Conservation (phyloP, 2,797 vertebrate species). For the Silurus aristotelis region DNA sequence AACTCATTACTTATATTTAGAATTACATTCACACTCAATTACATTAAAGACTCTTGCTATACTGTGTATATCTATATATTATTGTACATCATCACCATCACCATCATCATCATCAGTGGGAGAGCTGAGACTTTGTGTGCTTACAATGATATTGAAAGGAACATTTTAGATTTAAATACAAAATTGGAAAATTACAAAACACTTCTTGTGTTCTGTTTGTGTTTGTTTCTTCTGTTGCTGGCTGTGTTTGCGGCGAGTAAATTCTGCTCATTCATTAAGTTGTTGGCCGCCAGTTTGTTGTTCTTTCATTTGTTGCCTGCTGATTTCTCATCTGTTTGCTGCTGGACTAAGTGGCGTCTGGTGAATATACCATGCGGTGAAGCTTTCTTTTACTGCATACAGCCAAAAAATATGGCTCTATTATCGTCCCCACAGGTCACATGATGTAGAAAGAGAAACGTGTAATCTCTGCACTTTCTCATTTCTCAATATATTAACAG, state of each 20-base stretch:
- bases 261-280: not conserved
- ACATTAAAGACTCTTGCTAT: not conserved
- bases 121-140: no score
- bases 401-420: not conserved
- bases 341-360: not conserved
- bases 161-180: no score
- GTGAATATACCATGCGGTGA: no score
- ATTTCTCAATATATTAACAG: conserved; percentile 7
- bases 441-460: not conserved
- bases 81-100: no score
- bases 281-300: not conserved
- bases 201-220: not conserved
- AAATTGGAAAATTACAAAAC: no score
- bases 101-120: no score
- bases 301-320: not conserved
- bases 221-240: not conserved
- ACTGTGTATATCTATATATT: no score
- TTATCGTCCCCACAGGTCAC: not conserved
- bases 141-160: no score
- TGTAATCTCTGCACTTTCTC: not conserved
- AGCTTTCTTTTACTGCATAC: not conserved
- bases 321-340: conserved; percentile 16
- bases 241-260: not conserved
- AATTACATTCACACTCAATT: not conserved
- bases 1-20: not conserved